A percentile compares a stretch with the other conserved stretches of the same genome.
Evolutionary conservation across 2,113 vertebrate species (phyloP).

Genomic region (Semicossyphus pulcher): DNA sequence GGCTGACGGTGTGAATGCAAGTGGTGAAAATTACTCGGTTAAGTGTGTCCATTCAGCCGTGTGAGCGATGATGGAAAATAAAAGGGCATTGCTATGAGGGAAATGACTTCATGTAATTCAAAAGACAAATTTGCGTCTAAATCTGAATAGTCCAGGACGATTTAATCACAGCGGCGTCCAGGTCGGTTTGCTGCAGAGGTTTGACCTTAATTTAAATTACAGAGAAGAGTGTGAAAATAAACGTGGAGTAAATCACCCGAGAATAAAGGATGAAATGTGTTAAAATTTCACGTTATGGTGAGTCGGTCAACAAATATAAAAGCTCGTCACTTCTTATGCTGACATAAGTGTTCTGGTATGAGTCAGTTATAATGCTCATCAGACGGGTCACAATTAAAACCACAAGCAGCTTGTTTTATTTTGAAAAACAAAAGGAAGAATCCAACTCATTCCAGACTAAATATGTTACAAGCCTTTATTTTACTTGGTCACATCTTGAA

Average conservation of each 20-base stretch:
- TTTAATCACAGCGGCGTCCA: conserved; percentile 5
- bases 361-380: conserved; percentile 28
- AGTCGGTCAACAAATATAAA: conserved; percentile 32
- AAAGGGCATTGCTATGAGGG: conserved; percentile 8
- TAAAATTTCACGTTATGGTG: conserved; percentile 26
- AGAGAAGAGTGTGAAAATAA: conserved; percentile 4
- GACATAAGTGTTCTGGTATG: conserved; percentile 16
- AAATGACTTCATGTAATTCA: conserved; percentile 38
- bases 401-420: conserved; percentile 32
- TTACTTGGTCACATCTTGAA: conserved; percentile 21
- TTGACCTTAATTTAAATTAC: conserved; percentile 1
- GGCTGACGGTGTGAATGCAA: conserved; percentile 19
- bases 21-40: conserved; percentile 40
- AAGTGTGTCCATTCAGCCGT: conserved; percentile 43
- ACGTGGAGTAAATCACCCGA: conserved; percentile 7
- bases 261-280: conserved; percentile 18
- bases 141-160: conserved; percentile 6
- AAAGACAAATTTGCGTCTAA: conserved; percentile 28
- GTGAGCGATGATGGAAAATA: conserved; percentile 48
- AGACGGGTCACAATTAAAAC: conserved; percentile 32
- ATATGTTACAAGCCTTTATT: conserved; percentile 12
- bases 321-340: conserved; percentile 12
- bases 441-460: conserved; percentile 4
- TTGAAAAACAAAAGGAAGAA: conserved; percentile 27
- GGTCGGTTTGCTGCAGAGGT: not conserved